A percentile compares a stretch with the other conserved stretches of the same genome.
Conservation (phyloP, 2,888 invertebrate genomes). For the Salticus scenicus region DNA sequence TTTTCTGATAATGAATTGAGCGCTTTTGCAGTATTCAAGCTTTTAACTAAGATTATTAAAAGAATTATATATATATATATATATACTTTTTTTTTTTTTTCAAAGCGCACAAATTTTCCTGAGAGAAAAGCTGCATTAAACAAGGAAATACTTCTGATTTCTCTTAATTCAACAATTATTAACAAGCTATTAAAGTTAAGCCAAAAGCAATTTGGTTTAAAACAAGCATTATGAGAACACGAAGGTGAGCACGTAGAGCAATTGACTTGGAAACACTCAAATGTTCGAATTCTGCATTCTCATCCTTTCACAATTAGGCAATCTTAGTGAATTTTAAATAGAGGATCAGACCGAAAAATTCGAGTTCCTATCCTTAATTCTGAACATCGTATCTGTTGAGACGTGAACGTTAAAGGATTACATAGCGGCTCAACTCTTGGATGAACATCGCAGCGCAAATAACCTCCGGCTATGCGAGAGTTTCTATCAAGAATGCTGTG, state of each 20-base stretch:
- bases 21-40: too few species aligned
- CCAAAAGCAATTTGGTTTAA: constrained; percentile 43
- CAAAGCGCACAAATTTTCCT: too few species aligned
- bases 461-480: constrained; percentile 30
- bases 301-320: constrained; percentile 22
- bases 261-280: constrained; percentile 44
- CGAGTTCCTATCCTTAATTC: constrained; percentile 16
- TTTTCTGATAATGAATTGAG: too few species aligned
- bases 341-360: constrained; percentile 41
- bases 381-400: constrained; percentile 42
- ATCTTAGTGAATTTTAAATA: constrained; percentile 37
- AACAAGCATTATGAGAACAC: not conserved
- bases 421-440: constrained; percentile 10
- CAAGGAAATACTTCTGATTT: too few species aligned
- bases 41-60: too few species aligned
- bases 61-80: too few species aligned
- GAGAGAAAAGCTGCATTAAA: too few species aligned
- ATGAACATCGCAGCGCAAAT: constrained; percentile 33
- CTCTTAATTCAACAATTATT: not conserved
- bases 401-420: constrained; percentile 38
- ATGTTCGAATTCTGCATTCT: not conserved
- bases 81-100: too few species aligned
- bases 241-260: constrained; percentile 16
- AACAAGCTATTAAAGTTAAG: constrained; percentile 2
- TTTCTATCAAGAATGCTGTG: constrained; percentile 17